Evolutionary conservation across 2,797 vertebrate species (phyloP), one percentile per base, ranked within the genome.

Genomic region (Spinus olivaceus): DNA sequence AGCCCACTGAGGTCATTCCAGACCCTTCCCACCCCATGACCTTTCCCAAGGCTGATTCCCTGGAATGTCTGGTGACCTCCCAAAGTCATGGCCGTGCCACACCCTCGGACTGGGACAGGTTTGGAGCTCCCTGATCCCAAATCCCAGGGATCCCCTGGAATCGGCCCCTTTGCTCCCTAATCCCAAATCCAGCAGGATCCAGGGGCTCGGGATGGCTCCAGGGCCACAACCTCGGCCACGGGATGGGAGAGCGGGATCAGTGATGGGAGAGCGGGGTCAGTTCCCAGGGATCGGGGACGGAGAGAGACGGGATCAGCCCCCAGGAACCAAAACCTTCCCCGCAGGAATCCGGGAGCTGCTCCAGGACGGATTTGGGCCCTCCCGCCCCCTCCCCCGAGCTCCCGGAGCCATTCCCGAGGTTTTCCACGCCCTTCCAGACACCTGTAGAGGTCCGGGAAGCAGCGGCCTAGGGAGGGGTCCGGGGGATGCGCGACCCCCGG

Each of bases 221-320:
- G 5, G 2, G 18, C 14, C 35, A n/a, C 25, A 16, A 4, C 9
- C 50, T 6, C 7, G 2, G 1, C 50, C 8, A 3, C 0, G 4
- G 61, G 63, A 30, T 32, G 28, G 66, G 42, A 44, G 5, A 44
- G 14, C 3, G 4, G 35, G 35, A 50, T 30, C 19, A 4, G 37
- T 27, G 15, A 39, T 17, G 33, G 33, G 17, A 33, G 6, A 42
- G 21, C 4, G 5, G 39, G 39, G 12, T 20, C 49, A 21, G 3
- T 33, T 66, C 42, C 14, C 19, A 33, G 53, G 35, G 16, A 59
- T 59, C 8, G 2, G 25, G 54, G 44, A 69, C 8, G 12, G 30
- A 42, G 23, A 32, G 6, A 13, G 20, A 10, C 0, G 8, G n/a
- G n/a, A 14, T 3, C 7, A 1, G 2, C 3, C 41, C 61, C 17